Conservation (phyloP, 1,140 invertebrate species). For the Musca vetustissima region DNA sequence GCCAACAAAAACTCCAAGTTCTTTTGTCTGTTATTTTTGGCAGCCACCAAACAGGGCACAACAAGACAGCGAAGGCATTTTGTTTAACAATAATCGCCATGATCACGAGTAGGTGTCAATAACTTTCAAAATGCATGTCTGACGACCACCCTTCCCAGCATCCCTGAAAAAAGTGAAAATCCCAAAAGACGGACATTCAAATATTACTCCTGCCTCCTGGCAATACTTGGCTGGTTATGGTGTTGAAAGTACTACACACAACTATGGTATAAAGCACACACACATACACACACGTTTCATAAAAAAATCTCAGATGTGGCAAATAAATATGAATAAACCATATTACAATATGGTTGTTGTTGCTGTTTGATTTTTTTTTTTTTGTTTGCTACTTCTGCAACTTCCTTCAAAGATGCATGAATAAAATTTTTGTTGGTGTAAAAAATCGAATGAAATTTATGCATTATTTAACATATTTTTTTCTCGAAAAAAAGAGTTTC, state of each 20-base stretch:
- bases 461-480: slow-evolving; percentile 14
- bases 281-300: no score
- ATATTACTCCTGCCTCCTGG: background rate
- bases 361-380: no score
- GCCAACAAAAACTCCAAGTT: background rate
- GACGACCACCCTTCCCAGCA: background rate
- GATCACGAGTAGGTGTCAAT: slow-evolving; percentile 26
- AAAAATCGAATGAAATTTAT: slow-evolving; percentile 5
- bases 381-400: no score
- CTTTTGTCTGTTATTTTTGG: slow-evolving; percentile 9
- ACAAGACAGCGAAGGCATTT: slow-evolving; percentile 1
- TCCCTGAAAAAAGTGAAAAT: no score
- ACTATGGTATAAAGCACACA: no score
- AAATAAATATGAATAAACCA: slow-evolving; percentile 22
- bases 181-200: no score
- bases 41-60: background rate
- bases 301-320: slow-evolving; percentile 7
- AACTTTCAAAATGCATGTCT: slow-evolving; percentile 25
- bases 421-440: background rate
- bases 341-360: slow-evolving; percentile 1
- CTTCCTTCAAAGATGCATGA: background rate
- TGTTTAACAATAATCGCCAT: slow-evolving; percentile 19
- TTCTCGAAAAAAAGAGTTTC: no score
- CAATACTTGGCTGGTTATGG: background rate
- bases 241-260: no score